Base-by-base conservation (phyloP, 2,888 invertebrate species). In the Caenorhabditis auriculariae region DNA sequence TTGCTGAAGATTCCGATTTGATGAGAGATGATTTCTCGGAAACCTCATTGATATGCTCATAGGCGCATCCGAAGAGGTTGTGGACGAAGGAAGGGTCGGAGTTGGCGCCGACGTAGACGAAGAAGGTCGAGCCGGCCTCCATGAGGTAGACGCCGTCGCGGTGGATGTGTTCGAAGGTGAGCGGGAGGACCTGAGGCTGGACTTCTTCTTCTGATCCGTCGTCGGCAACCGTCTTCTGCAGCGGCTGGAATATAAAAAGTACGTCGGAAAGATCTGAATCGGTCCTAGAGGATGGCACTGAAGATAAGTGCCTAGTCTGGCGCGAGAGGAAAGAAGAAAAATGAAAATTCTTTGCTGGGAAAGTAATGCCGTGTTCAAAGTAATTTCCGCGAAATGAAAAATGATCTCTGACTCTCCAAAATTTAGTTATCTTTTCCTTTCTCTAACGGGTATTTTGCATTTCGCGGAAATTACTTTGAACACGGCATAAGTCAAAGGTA, bases 111-210 rank as follows among this genome's bases (percentile, higher is more conserved):
- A 73, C 65, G 41, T 68, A 70, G 28, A 70, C 41, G 39, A 55
- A 70, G 4, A 56, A 47, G n/a, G 56, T 45, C 1, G 63, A 88
- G 9, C 91, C 92, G 68, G 89, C 88, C 83, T 98, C 96, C 82
- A 98, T 84, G 3, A 98, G 85, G 83, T 93, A 99, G 9, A 90
- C 91, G 28, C 95, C 96, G 60, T 86, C 87, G n/a, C 88, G 85
- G 81, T 89, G 89, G 50, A 91, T 82, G 64, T 86, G 84, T 65
- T 87, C 87, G 60, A 91, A 90, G 3, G 91, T 89, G 44, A 96
- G 86, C 78, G 93, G 93, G 54, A 95, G 81, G 26, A 89, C 86
- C 1, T 90, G 89, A 69, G 93, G 90, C 71, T 83, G 82, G 26
- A 83, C 39, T 4, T 42, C 37, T n/a, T 56, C 46, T 4, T 41